These are phyloP conservation scores for Subacronicta megacephala DNA, from an alignment of 2,888 invertebrate species.

Conservation along the genomic window DNA sequence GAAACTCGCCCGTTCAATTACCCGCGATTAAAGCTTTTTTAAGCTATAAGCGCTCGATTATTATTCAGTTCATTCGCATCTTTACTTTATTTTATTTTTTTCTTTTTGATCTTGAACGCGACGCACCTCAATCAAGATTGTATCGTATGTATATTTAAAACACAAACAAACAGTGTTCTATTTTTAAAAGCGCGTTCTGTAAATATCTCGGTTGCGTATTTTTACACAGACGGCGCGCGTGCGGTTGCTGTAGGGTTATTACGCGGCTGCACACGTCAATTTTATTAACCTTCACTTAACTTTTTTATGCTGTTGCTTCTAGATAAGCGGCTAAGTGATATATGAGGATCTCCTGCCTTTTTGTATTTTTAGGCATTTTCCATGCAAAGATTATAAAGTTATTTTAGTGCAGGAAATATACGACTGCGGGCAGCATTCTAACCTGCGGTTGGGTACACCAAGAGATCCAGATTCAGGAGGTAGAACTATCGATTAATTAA, in stretches of 20 bases:
- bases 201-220: constrained; percentile 44
- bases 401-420: too few relatives aligned
- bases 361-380: too few relatives aligned
- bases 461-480: too few relatives aligned
- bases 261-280: neutral
- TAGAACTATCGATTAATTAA: too few relatives aligned
- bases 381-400: too few relatives aligned
- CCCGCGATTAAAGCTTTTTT: neutral
- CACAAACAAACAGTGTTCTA: constrained; percentile 47
- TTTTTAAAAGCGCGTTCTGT: constrained; percentile 22
- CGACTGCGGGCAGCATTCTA: too few relatives aligned
- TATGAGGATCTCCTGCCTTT: too few relatives aligned
- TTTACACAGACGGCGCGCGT: constrained; percentile 7
- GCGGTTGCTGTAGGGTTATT: neutral
- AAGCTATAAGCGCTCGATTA: too few relatives aligned
- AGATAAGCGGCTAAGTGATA: too few relatives aligned
- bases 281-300: neutral
- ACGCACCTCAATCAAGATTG: neutral
- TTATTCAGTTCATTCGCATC: neutral
- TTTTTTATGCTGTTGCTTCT: neutral
- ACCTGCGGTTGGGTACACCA: too few relatives aligned
- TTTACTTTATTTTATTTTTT: neutral
- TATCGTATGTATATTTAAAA: constrained; percentile 44
- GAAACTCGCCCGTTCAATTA: neutral
- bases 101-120: constrained; percentile 1